Base-by-base conservation (phyloP, 1,140 invertebrate species). In the Ips nitidus region DNA sequence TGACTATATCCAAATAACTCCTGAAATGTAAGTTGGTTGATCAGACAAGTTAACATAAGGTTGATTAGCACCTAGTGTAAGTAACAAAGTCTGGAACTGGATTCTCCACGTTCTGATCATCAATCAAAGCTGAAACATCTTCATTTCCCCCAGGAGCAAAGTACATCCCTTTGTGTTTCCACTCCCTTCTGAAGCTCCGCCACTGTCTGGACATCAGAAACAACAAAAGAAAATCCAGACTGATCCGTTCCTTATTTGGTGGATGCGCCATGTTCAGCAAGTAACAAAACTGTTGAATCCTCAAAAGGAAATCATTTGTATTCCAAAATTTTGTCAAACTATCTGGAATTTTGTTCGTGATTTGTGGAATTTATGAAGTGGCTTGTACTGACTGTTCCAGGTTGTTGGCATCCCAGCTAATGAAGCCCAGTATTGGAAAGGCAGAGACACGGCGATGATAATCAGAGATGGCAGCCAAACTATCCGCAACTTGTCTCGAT, bases 41-140 rank as follows among this genome's bases (percentile, higher is more conserved):
- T 22, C 45, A 50, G 45, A 50, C 45, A 2, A 60, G 6, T 8
- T 42, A 42, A 7, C n/a, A 6, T 8, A 60, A 22, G 0, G 38
- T 8, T 42, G 22, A 2, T 45, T 38, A 45, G 42, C 56, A 70
- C 69, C 55, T 64, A n/a, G 69, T 56, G 37, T 71, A 64, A 1
- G 60, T 61, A 1, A 71, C 39, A 66, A 60, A 71, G 55, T 71
- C 69, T 4, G 69, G 69, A 3, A 71, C 69, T 5, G 69, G 69
- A 66, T 71, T 71, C 5, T 47, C 42, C 3, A 55, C 50, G 1
- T 53, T 38, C 3, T 39, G 4, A 41, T 60, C 47, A 40, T 71
- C 69, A 36, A 71, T 55, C 2, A 61, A 60, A 7, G 52, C 3
- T 2, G 38, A 52, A 4, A 71, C 69, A 41, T 61, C 42, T 7